These are phyloP conservation scores for Diplolepis rosae DNA, from an alignment of 2,888 invertebrate species.

Conservation along the genomic window DNA sequence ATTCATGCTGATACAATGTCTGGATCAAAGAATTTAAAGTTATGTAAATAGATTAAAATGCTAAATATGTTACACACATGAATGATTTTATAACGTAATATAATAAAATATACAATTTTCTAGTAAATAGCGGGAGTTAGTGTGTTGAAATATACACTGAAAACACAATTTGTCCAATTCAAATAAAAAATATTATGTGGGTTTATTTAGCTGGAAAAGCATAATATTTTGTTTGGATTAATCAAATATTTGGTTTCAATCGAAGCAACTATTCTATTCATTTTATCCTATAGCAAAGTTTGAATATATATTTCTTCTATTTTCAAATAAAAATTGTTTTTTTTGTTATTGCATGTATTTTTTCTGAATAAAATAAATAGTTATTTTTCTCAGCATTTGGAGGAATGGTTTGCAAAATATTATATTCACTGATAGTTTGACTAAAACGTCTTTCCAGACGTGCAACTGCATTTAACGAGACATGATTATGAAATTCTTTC, in stretches of 20 bases:
- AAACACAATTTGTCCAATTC: not conserved
- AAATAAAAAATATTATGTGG: no score
- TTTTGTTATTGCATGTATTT: no score
- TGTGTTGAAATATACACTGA: no score
- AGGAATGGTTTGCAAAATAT: not conserved
- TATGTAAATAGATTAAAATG: not conserved
- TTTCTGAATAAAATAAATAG: no score
- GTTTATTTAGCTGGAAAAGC: no score
- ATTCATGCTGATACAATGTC: not conserved
- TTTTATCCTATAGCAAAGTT: no score
- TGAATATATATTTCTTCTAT: no score
- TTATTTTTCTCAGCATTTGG: no score
- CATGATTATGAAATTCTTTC: conserved; percentile 42
- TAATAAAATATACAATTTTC: not conserved
- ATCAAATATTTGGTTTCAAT: no score
- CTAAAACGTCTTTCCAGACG: conserved; percentile 35
- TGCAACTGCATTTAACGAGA: conserved; percentile 42
- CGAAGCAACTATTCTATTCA: no score
- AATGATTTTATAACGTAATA: not conserved
- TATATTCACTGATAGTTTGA: conserved; percentile 35
- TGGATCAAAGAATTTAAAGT: not conserved
- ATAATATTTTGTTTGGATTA: no score
- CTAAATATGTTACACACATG: not conserved
- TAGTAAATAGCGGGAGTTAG: not conserved
- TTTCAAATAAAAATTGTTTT: no score